A percentile compares a stretch with the other conserved stretches of the same genome.
phyloP scores from a whole-genome alignment of 2,888 invertebrate genomes.

The Clistopyga incitator region DNA sequence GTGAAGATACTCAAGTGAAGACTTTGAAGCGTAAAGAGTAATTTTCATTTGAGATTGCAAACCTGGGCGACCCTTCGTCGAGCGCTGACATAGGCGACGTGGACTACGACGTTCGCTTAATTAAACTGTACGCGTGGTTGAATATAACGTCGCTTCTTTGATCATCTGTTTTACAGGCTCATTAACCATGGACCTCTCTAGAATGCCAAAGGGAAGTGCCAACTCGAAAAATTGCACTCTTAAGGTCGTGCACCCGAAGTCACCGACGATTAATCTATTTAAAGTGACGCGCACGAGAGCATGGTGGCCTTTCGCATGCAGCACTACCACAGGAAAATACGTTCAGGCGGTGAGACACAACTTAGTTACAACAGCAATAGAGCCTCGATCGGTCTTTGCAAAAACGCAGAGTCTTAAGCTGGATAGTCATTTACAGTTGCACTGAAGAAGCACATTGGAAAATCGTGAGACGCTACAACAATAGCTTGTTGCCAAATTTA shows the following conservation, averaged over 20 bases:
- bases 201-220: constrained; percentile 86
- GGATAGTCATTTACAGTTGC: neutral
- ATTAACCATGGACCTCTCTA: constrained; percentile 87
- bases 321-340: constrained; percentile 74
- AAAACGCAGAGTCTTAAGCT: neutral
- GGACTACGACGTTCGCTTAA: constrained; percentile 46
- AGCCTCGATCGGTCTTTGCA: neutral
- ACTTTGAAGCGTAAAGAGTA: constrained; percentile 54
- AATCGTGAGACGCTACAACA: no score
- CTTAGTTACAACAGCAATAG: neutral
- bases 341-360: constrained; percentile 78
- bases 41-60: constrained; percentile 60
- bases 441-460: no score
- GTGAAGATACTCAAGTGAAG: constrained; percentile 10
- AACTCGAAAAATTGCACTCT: constrained; percentile 85
- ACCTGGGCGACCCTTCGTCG: constrained; percentile 15
- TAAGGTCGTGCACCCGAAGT: constrained; percentile 81
- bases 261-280: constrained; percentile 88
- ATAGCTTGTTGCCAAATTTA: neutral
- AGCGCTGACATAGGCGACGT: constrained; percentile 11
- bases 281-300: constrained; percentile 86
- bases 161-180: constrained; percentile 84
- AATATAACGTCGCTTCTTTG: constrained; percentile 45
- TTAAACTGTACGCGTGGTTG: constrained; percentile 51
- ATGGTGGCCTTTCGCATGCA: constrained; percentile 89